Evolutionary conservation across 2,797 vertebrate species (phyloP).

Genomic region (Toxotes lorentzi): DNA sequence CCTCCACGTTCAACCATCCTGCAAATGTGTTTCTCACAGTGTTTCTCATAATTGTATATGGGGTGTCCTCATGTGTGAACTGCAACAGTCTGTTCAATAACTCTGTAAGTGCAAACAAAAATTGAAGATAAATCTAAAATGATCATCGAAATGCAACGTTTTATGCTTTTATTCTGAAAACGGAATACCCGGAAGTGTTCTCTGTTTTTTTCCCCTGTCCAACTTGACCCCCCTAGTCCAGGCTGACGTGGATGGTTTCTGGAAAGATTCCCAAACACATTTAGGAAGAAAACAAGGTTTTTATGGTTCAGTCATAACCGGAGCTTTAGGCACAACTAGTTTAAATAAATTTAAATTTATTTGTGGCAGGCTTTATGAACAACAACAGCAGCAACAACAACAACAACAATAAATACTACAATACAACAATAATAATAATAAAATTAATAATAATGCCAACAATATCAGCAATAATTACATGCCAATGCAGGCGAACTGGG

Average conservation of each 20-base stretch:
- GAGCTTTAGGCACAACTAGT: background rate
- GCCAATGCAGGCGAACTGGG: background rate
- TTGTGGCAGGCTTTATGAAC: background rate
- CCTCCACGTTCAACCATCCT: background rate
- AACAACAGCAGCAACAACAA: too few species aligned
- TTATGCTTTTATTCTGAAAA: slow-evolving; percentile 47
- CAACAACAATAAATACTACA: background rate
- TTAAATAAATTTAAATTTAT: background rate
- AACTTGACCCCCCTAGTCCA: background rate
- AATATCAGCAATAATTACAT: background rate
- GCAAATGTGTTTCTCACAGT: background rate
- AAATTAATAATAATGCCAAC: too few species aligned
- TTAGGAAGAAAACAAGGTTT: too few species aligned
- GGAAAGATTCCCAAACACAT: background rate
- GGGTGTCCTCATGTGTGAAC: too few species aligned
- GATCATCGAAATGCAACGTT: too few species aligned
- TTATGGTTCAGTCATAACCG: background rate
- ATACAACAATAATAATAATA: background rate
- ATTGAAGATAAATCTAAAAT: background rate
- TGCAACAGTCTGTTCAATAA: background rate
- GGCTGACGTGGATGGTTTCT: slow-evolving; percentile 45
- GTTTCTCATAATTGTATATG: background rate
- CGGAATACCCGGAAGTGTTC: fast-evolving
- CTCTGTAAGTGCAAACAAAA: background rate
- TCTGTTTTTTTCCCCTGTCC: background rate